phyloP scores from a whole-genome alignment of 2,797 vertebrate species.

The Amazonetta brasiliensis region DNA sequence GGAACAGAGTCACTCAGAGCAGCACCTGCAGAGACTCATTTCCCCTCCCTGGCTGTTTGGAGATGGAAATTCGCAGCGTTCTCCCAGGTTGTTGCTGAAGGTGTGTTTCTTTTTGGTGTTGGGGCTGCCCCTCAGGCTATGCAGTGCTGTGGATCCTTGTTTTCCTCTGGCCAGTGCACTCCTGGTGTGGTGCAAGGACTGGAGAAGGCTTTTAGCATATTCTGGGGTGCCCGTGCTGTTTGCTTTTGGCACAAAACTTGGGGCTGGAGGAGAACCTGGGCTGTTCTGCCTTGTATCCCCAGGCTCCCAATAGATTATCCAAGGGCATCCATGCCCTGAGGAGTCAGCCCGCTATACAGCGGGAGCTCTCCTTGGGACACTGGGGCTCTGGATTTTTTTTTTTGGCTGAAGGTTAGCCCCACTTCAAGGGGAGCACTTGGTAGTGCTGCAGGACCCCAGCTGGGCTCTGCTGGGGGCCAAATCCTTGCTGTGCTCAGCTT shows the following conservation, averaged over 20 bases:
- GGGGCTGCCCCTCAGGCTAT: not conserved
- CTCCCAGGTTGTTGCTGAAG: not conserved
- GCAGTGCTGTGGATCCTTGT: fast-evolving
- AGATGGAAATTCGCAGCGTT: not conserved
- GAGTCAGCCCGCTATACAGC: not conserved
- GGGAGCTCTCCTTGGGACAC: not conserved
- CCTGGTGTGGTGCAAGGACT: not conserved
- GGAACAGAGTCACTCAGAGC: not conserved
- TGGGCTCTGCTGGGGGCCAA: not conserved
- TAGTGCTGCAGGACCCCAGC: not conserved
- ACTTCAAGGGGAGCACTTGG: no score
- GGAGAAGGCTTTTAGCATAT: fast-evolving
- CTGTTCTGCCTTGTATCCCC: not conserved
- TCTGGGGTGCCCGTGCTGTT: no score
- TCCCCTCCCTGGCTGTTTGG: no score
- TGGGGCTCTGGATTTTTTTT: not conserved
- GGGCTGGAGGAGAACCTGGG: not conserved
- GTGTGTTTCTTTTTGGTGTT: not conserved
- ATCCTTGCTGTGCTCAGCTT: not conserved
- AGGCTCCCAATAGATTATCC: not conserved
- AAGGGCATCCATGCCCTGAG: not conserved
- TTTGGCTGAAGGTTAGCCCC: no score
- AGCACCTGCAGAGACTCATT: not conserved
- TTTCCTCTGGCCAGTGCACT: not conserved
- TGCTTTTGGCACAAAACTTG: not conserved